phyloP scores from a whole-genome alignment of 2,888 invertebrate genomes.

The Orthosia gothica region DNA sequence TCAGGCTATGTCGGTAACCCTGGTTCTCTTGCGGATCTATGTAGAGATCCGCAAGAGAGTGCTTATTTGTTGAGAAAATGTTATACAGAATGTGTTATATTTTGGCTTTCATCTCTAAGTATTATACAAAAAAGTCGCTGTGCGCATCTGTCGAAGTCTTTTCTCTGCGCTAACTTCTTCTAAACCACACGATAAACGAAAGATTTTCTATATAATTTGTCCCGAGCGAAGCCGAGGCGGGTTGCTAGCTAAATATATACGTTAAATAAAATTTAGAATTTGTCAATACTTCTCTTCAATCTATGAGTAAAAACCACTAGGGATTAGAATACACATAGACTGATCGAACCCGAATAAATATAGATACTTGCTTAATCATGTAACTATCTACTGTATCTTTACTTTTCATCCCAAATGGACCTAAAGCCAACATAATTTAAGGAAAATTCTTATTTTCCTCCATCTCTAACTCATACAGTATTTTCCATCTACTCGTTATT shows the following conservation, averaged over 20 bases:
- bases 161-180: too few species aligned
- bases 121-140: too few species aligned
- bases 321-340: background rate
- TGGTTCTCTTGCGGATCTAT: too few species aligned
- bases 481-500: slow-evolving; percentile 43
- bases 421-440: slow-evolving; percentile 26
- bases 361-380: background rate
- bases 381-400: background rate
- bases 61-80: background rate
- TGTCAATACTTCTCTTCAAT: background rate
- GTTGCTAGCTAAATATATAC: too few species aligned
- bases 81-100: background rate
- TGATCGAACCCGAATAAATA: slow-evolving; percentile 7
- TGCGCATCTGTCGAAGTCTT: too few species aligned
- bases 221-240: too few species aligned
- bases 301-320: background rate
- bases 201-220: too few species aligned
- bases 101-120: background rate
- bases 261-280: background rate
- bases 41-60: too few species aligned
- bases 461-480: slow-evolving; percentile 22
- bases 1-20: too few species aligned
- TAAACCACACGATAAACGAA: too few species aligned
- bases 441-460: slow-evolving; percentile 2
- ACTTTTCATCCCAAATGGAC: slow-evolving; percentile 28